Conservation (phyloP, 2,888 invertebrate species). For the Alentia gelatinosa region DNA sequence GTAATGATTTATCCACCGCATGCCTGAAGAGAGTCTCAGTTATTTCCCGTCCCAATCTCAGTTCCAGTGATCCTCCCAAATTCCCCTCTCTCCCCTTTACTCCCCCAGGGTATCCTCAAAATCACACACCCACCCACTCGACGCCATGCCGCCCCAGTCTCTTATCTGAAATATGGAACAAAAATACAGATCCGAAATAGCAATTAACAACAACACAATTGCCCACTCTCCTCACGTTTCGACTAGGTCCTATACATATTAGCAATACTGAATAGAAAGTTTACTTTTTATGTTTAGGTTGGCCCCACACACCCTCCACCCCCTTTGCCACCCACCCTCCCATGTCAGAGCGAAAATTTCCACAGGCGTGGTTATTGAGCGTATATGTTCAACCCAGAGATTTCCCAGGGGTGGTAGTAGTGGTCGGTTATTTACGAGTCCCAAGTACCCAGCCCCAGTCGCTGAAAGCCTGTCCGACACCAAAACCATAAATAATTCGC, state of each 20-base stretch:
- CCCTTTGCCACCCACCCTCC: not conserved
- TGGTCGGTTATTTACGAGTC: constrained; percentile 38
- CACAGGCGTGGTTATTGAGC: constrained; percentile 47
- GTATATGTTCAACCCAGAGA: constrained; percentile 34
- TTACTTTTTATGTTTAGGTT: no score
- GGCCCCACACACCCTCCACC: not conserved
- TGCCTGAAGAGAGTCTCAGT: not conserved
- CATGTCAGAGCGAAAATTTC: not conserved
- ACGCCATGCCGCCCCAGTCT: not conserved
- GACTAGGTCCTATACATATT: no score
- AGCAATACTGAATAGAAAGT: no score
- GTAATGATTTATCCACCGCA: constrained; percentile 30
- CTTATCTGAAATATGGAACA: no score
- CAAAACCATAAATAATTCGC: constrained; percentile 41
- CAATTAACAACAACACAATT: no score
- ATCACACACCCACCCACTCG: not conserved
- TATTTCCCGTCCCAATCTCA: no score
- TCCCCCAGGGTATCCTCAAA: not conserved
- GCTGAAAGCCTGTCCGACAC: constrained; percentile 32
- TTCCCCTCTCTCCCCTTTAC: not conserved
- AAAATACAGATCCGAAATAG: no score
- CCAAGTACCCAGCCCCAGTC: not conserved
- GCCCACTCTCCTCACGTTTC: no score
- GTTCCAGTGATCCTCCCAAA: no score
- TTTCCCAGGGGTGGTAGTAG: constrained; percentile 46